Evolutionary conservation across 1,140 invertebrate genomes (phyloP).

Genomic region (Chymomyza costata): DNA sequence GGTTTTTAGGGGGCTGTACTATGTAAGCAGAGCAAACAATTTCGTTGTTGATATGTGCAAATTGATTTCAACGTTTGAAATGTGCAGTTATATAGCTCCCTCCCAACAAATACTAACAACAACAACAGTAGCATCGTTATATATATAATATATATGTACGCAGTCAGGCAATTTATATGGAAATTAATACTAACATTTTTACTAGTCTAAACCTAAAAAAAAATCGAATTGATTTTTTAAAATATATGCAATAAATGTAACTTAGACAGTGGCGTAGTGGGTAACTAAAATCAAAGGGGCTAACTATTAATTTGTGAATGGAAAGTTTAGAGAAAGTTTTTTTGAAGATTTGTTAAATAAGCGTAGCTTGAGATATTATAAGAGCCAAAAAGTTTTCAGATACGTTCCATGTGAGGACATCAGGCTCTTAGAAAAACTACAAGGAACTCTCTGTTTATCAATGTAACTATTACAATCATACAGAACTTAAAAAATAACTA

Average conservation of each 20-base stretch:
- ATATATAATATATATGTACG: conserved; percentile 31
- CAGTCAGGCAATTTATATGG: conserved; percentile 61
- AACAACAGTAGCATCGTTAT: neutral
- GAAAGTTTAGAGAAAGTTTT: too few relatives aligned
- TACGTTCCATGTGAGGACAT: too few relatives aligned
- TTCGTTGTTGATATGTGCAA: conserved; percentile 71
- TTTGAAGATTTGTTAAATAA: too few relatives aligned
- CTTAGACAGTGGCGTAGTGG: conserved; percentile 23
- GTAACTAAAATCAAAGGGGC: too few relatives aligned
- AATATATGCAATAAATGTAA: conserved; percentile 41
- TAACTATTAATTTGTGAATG: too few relatives aligned
- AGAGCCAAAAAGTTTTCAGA: too few relatives aligned
- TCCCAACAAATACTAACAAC: too few relatives aligned
- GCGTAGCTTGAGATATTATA: too few relatives aligned
- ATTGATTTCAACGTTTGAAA: conserved; percentile 69
- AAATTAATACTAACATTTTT: conserved; percentile 70
- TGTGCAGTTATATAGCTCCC: conserved; percentile 57
- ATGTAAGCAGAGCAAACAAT: conserved; percentile 60
- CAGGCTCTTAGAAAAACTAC: too few relatives aligned
- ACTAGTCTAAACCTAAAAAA: conserved; percentile 18
- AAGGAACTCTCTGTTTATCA: too few relatives aligned
- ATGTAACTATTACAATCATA: too few relatives aligned
- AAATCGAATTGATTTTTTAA: conserved; percentile 53
- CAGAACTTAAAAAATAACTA: too few relatives aligned
- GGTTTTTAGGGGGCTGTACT: conserved; percentile 5